These are phyloP conservation scores for Tragopan temminckii DNA, from an alignment of 2,797 vertebrate genomes.

Conservation along the genomic window DNA sequence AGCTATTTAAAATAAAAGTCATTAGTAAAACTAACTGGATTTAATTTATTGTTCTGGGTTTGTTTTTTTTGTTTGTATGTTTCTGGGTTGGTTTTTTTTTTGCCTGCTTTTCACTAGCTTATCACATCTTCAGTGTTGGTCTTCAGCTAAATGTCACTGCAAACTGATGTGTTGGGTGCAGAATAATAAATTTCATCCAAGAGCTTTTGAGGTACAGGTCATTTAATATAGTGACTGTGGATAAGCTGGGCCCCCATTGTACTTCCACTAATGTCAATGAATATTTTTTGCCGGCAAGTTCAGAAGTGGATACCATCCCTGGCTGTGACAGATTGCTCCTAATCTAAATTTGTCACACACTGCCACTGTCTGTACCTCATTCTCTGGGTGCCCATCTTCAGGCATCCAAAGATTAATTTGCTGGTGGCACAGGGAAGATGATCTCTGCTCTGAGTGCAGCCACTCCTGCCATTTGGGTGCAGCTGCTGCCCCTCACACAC, in stretches of 20 bases:
- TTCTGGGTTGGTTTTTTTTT: neutral
- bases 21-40: neutral
- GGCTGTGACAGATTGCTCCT: conserved; percentile 25
- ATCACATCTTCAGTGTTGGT: neutral
- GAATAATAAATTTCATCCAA: conserved; percentile 40
- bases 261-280: conserved; percentile 19
- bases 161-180: neutral
- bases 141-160: conserved; percentile 11
- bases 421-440: neutral
- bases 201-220: conserved; percentile 25
- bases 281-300: neutral
- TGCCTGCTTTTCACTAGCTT: neutral
- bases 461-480: neutral
- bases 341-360: conserved; percentile 34
- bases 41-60: neutral
- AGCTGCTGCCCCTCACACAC: neutral
- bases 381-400: conserved; percentile 26
- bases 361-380: neutral
- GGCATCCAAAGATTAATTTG: conserved; percentile 1
- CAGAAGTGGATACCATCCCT: neutral
- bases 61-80: neutral
- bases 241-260: neutral
- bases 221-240: conserved; percentile 48
- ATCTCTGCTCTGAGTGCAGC: rapidly evolving
- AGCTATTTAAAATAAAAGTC: neutral